Percentiles rank a stretch among this genome's conserved stretches.
Conservation (phyloP, 1,140 invertebrate species). For the Lycorma delicatula region DNA sequence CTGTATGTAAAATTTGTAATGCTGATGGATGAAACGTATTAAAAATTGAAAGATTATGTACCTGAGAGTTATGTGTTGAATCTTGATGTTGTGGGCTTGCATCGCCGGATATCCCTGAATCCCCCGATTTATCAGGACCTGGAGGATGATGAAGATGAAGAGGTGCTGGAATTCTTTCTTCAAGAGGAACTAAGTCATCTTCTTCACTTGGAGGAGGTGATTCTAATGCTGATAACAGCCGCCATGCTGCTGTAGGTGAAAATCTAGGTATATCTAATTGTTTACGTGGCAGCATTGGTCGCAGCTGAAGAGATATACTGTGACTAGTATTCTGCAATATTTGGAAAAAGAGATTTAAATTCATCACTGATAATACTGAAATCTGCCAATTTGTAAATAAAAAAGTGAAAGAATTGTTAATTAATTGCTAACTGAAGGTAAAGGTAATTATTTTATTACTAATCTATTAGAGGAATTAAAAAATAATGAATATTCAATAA, state of each 20-base stretch:
- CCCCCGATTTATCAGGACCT: conserved; percentile 55
- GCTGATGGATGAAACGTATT: not conserved
- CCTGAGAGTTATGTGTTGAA: conserved; percentile 30
- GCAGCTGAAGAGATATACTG: conserved; percentile 58
- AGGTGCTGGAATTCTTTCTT: conserved; percentile 47
- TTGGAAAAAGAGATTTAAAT: too few species aligned
- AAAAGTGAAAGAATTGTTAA: too few species aligned
- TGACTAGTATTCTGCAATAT: conserved; percentile 32
- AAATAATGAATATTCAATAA: too few species aligned
- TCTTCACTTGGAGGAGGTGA: conserved; percentile 31
- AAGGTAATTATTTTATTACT: too few species aligned
- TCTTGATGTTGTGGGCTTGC: conserved; percentile 41
- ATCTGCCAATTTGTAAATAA: too few species aligned
- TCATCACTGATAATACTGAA: too few species aligned
- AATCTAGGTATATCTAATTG: conserved; percentile 64
- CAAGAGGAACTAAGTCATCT: conserved; percentile 38
- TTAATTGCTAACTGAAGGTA: too few species aligned
- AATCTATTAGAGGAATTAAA: too few species aligned
- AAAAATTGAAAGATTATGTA: not conserved
- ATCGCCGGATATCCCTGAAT: conserved; percentile 72
- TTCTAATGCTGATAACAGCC: conserved; percentile 49
- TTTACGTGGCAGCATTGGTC: conserved; percentile 69
- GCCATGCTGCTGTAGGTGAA: conserved; percentile 74
- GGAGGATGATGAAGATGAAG: conserved; percentile 31
- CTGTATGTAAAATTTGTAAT: not conserved